These are phyloP conservation scores for Coenonympha glycerion DNA, from an alignment of 2,888 invertebrate species.

Conservation along the genomic window DNA sequence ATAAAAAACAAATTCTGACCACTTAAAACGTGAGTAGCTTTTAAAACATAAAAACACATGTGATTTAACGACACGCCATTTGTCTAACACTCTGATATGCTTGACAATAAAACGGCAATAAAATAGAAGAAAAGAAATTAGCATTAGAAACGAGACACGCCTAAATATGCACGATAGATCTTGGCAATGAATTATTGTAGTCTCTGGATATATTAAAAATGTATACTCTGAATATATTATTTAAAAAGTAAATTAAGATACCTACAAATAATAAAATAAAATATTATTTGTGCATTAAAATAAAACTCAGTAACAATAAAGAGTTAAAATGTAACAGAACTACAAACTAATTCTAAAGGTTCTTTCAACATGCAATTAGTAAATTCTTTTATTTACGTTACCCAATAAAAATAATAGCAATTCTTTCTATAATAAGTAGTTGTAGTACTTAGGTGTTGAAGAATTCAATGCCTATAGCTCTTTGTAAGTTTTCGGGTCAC, in stretches of 20 bases:
- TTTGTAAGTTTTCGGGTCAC: no score
- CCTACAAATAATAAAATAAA: no score
- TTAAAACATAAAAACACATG: conserved; percentile 7
- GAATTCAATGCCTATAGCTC: no score
- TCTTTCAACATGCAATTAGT: no score
- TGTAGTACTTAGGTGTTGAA: no score
- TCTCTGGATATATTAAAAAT: conserved; percentile 2
- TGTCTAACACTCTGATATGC: conserved; percentile 7
- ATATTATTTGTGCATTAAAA: no score
- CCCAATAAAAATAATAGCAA: no score
- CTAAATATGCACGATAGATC: background rate
- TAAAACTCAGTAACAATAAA: no score
- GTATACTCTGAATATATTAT: conserved; percentile 3
- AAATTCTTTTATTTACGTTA: no score
- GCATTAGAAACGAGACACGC: background rate
- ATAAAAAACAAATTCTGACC: background rate
- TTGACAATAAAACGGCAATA: conserved; percentile 6
- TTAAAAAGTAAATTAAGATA: background rate
- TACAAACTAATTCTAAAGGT: no score
- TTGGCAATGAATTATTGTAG: conserved; percentile 4
- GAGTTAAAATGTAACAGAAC: no score
- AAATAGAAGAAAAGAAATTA: conserved; percentile 7
- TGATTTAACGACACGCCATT: conserved; percentile 9
- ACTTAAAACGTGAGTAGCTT: conserved; percentile 4
- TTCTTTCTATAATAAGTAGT: no score